phyloP scores from a whole-genome alignment of 2,797 vertebrate species.

The Spondyliosoma cantharus region DNA sequence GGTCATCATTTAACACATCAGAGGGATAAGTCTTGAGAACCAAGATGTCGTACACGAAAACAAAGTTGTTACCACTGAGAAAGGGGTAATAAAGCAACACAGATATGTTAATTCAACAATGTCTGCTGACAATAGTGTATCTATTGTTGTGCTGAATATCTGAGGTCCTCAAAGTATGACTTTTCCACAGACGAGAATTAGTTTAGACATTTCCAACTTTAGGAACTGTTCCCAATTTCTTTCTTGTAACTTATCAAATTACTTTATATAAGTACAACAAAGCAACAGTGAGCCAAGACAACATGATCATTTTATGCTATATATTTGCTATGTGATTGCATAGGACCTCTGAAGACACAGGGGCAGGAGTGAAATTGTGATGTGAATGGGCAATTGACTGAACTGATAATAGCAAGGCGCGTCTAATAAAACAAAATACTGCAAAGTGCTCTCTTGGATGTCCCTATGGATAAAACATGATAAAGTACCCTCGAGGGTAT shows the following conservation, averaged over 20 bases:
- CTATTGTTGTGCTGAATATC: not conserved
- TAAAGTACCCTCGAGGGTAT: no score
- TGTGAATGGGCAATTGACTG: no score
- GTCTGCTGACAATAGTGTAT: not conserved
- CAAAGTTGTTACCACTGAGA: no score
- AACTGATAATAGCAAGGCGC: no score
- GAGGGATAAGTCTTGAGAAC: not conserved
- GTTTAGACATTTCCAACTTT: constrained; percentile 2
- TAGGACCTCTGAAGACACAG: no score
- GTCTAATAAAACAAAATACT: no score
- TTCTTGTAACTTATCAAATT: not conserved
- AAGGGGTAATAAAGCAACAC: not conserved
- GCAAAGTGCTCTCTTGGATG: no score
- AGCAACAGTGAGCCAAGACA: not conserved
- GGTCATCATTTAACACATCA: not conserved
- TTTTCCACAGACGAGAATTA: not conserved
- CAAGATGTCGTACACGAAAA: not conserved
- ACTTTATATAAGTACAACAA: not conserved
- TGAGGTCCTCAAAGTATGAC: not conserved
- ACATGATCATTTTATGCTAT: not conserved
- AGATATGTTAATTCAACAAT: not conserved
- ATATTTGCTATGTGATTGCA: no score
- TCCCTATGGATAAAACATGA: no score
- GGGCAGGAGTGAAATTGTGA: no score
- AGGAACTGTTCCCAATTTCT: not conserved